These are phyloP conservation scores for Rhizomys pruinosus DNA, from an alignment of 2,113 vertebrate species.

Conservation along the genomic window DNA sequence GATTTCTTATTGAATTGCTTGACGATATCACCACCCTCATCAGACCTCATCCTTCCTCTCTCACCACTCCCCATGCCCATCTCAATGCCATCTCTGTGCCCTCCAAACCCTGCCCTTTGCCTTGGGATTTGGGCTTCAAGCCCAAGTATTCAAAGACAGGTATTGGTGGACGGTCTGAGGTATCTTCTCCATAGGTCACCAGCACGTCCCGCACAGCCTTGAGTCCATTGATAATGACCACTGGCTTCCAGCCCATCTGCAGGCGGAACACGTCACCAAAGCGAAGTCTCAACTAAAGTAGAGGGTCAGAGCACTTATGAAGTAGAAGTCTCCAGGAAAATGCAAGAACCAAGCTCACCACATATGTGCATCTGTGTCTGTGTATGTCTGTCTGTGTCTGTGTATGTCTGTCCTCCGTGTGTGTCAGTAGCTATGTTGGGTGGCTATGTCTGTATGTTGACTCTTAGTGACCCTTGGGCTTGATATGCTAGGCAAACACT, in stretches of 20 bases:
- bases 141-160: neutral
- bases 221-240: conserved; percentile 84
- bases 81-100: rapidly evolving
- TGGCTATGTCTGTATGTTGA: too few species aligned
- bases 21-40: rapidly evolving
- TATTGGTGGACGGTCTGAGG: conserved; percentile 74
- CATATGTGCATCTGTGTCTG: neutral
- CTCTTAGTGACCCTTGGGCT: too few species aligned
- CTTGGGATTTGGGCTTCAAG: conserved; percentile 4
- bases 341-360: neutral
- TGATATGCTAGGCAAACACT: neutral
- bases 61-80: neutral
- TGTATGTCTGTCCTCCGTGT: too few species aligned
- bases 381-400: neutral
- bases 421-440: too few species aligned
- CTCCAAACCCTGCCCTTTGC: conserved; percentile 41
- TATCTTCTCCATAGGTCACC: conserved; percentile 77
- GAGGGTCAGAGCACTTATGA: rapidly evolving
- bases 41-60: too few species aligned
- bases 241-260: conserved; percentile 78
- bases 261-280: conserved; percentile 84
- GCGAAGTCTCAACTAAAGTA: conserved; percentile 76
- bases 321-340: rapidly evolving
- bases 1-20: neutral
- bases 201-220: conserved; percentile 81